Percentiles rank a stretch among this genome's conserved stretches.
Evolutionary conservation across 2,888 invertebrate genomes (phyloP).

Genomic region (Ceratothoa steindachneri): DNA sequence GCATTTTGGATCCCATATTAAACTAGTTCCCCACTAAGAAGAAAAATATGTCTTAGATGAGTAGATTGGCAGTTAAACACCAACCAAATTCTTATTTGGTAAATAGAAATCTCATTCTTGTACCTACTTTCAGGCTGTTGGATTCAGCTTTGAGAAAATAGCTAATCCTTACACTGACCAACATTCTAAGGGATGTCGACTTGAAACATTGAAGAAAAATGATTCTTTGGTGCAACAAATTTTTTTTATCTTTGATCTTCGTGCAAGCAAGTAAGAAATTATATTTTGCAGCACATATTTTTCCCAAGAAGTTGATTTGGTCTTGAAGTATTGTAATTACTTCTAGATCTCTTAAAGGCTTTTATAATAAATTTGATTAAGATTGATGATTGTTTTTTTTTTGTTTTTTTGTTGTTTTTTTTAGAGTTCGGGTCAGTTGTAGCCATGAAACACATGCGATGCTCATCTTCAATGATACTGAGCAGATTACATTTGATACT

Average conservation of each 20-base stretch:
- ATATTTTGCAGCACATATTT: background rate
- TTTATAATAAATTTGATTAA: background rate
- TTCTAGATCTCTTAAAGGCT: background rate
- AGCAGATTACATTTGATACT: background rate
- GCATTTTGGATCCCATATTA: too few species aligned
- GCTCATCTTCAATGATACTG: constrained; percentile 59
- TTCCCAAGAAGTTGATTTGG: background rate
- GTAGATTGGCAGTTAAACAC: too few species aligned
- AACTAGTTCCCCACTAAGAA: too few species aligned
- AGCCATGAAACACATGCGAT: constrained; percentile 61
- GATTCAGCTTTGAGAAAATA: constrained; percentile 46
- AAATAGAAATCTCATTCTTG: too few species aligned
- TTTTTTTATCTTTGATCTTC: constrained; percentile 41
- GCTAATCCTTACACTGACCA: constrained; percentile 42
- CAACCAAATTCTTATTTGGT: too few species aligned
- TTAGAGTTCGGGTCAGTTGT: constrained; percentile 65
- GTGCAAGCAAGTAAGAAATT: constrained; percentile 10
- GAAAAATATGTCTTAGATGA: too few species aligned
- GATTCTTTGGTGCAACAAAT: constrained; percentile 41
- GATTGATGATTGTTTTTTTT: constrained; percentile 16
- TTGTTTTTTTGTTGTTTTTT: constrained; percentile 49
- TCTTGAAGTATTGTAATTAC: constrained; percentile 50
- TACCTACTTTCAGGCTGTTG: constrained; percentile 30
- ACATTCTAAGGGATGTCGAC: constrained; percentile 28
- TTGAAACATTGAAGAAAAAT: constrained; percentile 27